Evolutionary conservation across 1,140 invertebrate species (phyloP).

Genomic region (Scylla paramamosain): DNA sequence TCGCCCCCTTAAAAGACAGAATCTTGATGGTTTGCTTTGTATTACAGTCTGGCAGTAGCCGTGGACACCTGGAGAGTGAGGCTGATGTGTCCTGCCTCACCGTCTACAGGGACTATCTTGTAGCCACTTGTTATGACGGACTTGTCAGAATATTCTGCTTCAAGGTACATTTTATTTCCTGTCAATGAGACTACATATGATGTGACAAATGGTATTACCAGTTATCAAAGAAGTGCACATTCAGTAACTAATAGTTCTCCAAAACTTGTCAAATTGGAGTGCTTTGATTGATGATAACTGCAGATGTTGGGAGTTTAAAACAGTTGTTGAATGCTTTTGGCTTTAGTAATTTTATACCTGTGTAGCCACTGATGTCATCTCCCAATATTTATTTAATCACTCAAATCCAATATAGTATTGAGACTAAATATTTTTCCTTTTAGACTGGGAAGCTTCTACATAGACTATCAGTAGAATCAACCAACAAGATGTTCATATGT

Average conservation of each 20-base stretch:
- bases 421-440: background rate
- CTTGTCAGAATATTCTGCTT: slow-evolving; percentile 64
- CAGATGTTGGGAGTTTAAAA: too few relatives aligned
- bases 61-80: slow-evolving; percentile 66
- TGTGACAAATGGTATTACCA: background rate
- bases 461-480: slow-evolving; percentile 56
- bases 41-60: slow-evolving; percentile 65
- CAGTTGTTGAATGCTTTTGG: too few relatives aligned
- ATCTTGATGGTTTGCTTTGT: background rate
- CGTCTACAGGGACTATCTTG: slow-evolving; percentile 51
- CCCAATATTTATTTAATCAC: too few relatives aligned
- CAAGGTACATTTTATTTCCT: slow-evolving; percentile 21
- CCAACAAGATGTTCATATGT: slow-evolving; percentile 72
- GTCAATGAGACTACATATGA: background rate
- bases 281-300: background rate
- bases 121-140: slow-evolving; percentile 71
- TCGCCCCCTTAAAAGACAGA: too few relatives aligned
- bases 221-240: background rate
- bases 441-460: slow-evolving; percentile 69
- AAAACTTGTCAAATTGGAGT: background rate
- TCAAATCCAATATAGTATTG: too few relatives aligned
- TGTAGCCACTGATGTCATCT: too few relatives aligned
- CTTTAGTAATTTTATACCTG: too few relatives aligned
- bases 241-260: background rate
- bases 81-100: slow-evolving; percentile 69